These are phyloP conservation scores for Pseudolaguvia tuberculata DNA, from an alignment of 2,113 vertebrate species.

Conservation along the genomic window DNA sequence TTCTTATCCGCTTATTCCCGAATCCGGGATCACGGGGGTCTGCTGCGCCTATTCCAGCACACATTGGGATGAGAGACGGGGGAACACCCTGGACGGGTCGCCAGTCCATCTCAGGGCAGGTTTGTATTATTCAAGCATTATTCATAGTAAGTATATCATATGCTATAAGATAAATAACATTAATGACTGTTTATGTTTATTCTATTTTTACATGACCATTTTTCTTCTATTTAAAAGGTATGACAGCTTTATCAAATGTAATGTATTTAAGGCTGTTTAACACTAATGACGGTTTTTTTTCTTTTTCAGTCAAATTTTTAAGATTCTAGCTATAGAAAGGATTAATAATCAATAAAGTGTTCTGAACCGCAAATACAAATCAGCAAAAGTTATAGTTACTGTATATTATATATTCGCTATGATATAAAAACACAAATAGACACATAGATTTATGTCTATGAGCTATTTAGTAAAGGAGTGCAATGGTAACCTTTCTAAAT, in stretches of 20 bases:
- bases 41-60: too few relatives aligned
- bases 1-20: too few relatives aligned
- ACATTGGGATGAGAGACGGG: too few relatives aligned
- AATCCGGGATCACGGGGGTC: too few relatives aligned
- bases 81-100: too few relatives aligned
- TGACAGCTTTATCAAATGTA: background rate
- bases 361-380: background rate
- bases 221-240: background rate
- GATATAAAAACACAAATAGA: constrained; percentile 34
- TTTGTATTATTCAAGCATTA: background rate
- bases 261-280: background rate
- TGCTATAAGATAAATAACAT: too few relatives aligned
- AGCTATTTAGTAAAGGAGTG: constrained; percentile 27
- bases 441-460: constrained; percentile 19
- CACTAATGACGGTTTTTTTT: background rate
- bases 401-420: background rate
- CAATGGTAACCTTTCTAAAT: constrained; percentile 29
- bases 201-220: background rate
- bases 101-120: too few relatives aligned
- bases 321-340: too few relatives aligned
- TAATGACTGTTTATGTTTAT: background rate
- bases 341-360: background rate
- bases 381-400: background rate
- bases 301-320: too few relatives aligned
- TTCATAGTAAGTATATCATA: background rate